A percentile compares a stretch with the other conserved stretches of the same genome.
Evolutionary conservation across 2,113 vertebrate genomes (phyloP).

Genomic region (Ariopsis seemanni): DNA sequence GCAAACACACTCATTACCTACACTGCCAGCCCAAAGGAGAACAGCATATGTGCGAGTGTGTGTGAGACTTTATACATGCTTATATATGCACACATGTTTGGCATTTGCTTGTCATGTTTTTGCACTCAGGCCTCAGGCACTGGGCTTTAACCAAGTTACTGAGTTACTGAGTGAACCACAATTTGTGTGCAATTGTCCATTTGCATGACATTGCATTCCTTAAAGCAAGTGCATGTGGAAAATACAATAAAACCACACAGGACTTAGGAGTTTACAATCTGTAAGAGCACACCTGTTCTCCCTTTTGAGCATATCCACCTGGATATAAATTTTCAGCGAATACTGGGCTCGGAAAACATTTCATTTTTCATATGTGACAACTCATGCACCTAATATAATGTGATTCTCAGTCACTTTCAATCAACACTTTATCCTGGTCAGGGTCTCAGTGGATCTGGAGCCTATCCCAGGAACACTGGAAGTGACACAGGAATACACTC

Average conservation of each 20-base stretch:
- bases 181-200: constrained; percentile 20
- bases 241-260: neutral
- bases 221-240: constrained; percentile 5
- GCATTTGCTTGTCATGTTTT: constrained; percentile 8
- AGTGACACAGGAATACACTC: neutral
- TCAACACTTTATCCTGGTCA: neutral
- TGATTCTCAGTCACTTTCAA: neutral
- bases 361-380: neutral
- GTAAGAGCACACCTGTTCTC: neutral
- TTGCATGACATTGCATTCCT: constrained; percentile 17
- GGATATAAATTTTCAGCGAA: neutral
- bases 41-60: constrained; percentile 43
- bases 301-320: neutral
- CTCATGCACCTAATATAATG: neutral
- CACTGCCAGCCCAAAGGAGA: constrained; percentile 61
- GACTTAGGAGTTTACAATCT: neutral
- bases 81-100: constrained; percentile 6
- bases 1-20: constrained; percentile 73
- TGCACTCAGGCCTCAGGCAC: neutral
- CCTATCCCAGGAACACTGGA: neutral
- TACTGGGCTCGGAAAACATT: neutral
- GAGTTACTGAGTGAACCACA: constrained; percentile 14
- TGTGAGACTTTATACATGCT: constrained; percentile 21
- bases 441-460: neutral
- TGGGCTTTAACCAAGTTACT: neutral